phyloP scores from a whole-genome alignment of 1,140 invertebrate species.

The Scaptomyza graminum region DNA sequence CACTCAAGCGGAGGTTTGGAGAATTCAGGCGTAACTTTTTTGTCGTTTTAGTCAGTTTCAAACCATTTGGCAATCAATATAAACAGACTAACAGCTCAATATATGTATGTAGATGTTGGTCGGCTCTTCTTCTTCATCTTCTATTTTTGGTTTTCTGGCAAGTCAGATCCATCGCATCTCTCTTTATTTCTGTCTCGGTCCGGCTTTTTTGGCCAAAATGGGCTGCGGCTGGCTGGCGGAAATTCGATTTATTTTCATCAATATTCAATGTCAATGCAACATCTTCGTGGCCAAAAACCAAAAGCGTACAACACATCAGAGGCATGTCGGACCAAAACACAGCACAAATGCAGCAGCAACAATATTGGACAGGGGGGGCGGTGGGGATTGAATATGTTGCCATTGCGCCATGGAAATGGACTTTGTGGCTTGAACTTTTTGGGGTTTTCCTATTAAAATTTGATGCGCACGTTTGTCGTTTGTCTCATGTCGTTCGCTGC shows the following conservation, averaged over 20 bases:
- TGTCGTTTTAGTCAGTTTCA: conserved; percentile 52
- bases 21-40: conserved; percentile 65
- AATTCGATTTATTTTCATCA: conserved; percentile 82
- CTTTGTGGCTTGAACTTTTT: conserved; percentile 80
- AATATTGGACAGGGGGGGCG: conserved; percentile 3
- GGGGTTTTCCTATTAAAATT: conserved; percentile 79
- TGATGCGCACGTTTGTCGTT: conserved; percentile 72
- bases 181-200: conserved; percentile 1
- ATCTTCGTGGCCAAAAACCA: conserved; percentile 72
- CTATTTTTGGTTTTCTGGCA: conserved; percentile 24
- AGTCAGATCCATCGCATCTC: conserved; percentile 18
- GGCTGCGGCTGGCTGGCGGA: conserved; percentile 65
- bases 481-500: conserved; percentile 56
- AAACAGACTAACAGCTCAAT: conserved; percentile 18
- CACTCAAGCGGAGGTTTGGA: conserved; percentile 62
- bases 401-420: conserved; percentile 65
- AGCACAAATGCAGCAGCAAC: conserved; percentile 24
- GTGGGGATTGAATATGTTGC: conserved; percentile 1
- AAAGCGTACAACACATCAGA: conserved; percentile 61
- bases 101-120: conserved; percentile 44
- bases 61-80: conserved; percentile 66
- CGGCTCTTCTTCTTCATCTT: conserved; percentile 20
- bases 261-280: conserved; percentile 82
- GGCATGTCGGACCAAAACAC: conserved; percentile 53
- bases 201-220: conserved; percentile 18